Base-by-base conservation (phyloP, 1,140 invertebrate species). In the Bombus waltoni region DNA sequence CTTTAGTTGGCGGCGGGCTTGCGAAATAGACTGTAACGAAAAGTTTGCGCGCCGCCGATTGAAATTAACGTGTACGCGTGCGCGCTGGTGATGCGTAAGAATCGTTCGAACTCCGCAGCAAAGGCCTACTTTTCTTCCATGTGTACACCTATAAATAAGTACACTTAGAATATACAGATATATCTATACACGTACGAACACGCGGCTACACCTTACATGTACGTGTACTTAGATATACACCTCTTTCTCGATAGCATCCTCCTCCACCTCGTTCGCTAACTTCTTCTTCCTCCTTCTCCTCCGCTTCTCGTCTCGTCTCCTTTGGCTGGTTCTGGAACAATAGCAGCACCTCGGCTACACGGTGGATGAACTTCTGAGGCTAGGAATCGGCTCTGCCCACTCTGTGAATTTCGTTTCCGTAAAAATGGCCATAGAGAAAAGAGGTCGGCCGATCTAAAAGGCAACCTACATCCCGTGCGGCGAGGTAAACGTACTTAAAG, bases 351-450 rank as follows among this genome's bases (percentile, higher is more conserved):
- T 88, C 86, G 86, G 47, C 89, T 86, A 81, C 86, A 90, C 89
- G 88, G 86, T 90, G 89, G 89, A 90, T 90, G 89, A 90, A 90
- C 89, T 90, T 90, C 89, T 90, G 79, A 90, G 82, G 22, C 88
- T 90, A 53, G 88, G 89, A 90, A 90, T 90, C 89, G 88, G 86
- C 82, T 90, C 89, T 90, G 89, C 89, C 89, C 89, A 90, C 89
- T 90, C 89, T 81, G 88, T 86, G 86, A 90, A 90, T 90, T 90
- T 89, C 89, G 80, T 90, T 90, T 86, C 84, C 88, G 88, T 86
- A 90, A 90, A 90, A 90, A 88, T 90, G 81, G 57, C 81, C 82
- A 72, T 65, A 85, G 81, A 83, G 86, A 87, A 88, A 85, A 90
- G 89, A 88, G 89, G 89, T 90, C 89, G 89, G 74, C 83, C 73